These are phyloP conservation scores for Resseliella maxima DNA, from an alignment of 2,888 invertebrate species.

Conservation along the genomic window DNA sequence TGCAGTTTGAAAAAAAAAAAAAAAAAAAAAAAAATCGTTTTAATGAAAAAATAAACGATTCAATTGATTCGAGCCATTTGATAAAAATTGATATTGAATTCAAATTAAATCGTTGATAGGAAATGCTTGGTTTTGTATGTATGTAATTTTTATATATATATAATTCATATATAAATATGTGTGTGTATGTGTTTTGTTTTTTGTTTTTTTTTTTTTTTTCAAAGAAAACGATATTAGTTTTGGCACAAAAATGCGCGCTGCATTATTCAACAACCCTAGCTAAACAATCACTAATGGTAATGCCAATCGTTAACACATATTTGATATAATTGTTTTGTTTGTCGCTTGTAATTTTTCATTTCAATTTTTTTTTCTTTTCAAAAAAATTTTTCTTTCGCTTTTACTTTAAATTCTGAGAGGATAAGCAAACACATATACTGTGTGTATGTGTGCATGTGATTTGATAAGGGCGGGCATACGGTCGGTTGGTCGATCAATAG, in stretches of 20 bases:
- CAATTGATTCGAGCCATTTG: not conserved
- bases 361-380: not conserved
- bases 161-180: too few relatives aligned
- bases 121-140: conserved; percentile 17
- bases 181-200: not conserved
- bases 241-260: conserved; percentile 53
- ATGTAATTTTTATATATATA: not conserved
- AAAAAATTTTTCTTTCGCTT: not conserved
- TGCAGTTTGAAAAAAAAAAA: not conserved
- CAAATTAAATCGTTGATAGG: conserved; percentile 24
- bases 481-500: not conserved
- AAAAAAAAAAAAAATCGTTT: not conserved
- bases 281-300: not conserved
- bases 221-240: conserved; percentile 31
- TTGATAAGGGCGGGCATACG: not conserved
- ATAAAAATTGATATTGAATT: conserved; percentile 1
- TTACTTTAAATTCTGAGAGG: not conserved
- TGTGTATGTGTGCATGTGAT: too few relatives aligned
- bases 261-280: not conserved
- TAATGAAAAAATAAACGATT: not conserved
- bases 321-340: not conserved
- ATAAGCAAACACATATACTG: not conserved
- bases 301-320: not conserved
- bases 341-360: too few relatives aligned
- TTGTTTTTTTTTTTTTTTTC: not conserved